Evolutionary conservation across 2,797 vertebrate species (phyloP).

Genomic region (Parauchenoglanis punctatus): DNA sequence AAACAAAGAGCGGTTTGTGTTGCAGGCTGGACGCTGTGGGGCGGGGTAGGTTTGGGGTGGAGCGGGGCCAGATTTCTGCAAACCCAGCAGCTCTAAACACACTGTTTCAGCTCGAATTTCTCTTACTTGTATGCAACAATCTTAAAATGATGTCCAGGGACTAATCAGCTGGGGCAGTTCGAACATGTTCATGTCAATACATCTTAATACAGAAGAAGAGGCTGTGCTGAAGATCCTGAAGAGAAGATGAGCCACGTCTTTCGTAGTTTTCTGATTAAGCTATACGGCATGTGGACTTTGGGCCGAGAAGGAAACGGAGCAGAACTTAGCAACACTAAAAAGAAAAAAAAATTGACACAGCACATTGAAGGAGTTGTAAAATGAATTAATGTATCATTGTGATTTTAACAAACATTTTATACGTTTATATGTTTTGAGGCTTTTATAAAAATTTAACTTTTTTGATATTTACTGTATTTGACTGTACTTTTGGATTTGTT

Average conservation of each 20-base stretch:
- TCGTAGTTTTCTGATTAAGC: background rate
- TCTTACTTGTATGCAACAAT: background rate
- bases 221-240: background rate
- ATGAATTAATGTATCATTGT: conserved; percentile 30
- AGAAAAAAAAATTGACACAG: background rate
- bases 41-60: too few species aligned
- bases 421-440: conserved; percentile 35
- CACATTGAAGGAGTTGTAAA: conserved; percentile 53
- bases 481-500: conserved; percentile 19
- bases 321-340: background rate
- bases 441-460: background rate
- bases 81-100: background rate
- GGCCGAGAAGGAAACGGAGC: background rate
- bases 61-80: background rate
- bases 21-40: background rate
- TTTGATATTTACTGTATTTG: background rate
- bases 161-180: background rate
- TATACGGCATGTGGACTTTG: background rate
- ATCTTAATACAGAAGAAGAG: background rate
- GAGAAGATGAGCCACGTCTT: background rate
- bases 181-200: background rate
- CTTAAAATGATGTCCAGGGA: background rate
- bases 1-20: conserved; percentile 55
- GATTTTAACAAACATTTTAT: conserved; percentile 47
- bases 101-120: background rate